Percentiles rank a stretch among this genome's conserved stretches.
Conservation (phyloP, 2,888 invertebrate genomes). For the Agriopis marginaria region DNA sequence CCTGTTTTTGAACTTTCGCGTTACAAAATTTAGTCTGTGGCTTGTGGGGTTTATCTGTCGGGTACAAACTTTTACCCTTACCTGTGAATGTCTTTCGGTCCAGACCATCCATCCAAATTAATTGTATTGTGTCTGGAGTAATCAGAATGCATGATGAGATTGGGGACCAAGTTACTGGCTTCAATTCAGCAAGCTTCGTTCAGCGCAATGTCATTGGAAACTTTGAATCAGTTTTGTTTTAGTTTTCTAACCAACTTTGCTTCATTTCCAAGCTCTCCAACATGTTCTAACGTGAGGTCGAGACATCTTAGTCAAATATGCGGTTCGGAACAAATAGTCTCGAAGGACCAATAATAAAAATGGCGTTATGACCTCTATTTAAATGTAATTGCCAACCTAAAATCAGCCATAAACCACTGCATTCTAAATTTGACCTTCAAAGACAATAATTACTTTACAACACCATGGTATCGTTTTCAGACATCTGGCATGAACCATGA, state of each 20-base stretch:
- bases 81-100: constrained; percentile 15
- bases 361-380: not conserved
- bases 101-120: constrained; percentile 5
- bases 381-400: not conserved
- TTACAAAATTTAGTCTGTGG: constrained; percentile 4
- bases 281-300: not conserved
- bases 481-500: constrained; percentile 28
- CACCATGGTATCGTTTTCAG: constrained; percentile 27
- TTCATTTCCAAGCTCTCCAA: constrained; percentile 1
- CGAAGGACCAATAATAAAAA: not conserved
- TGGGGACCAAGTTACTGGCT: constrained; percentile 9
- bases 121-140: constrained; percentile 13
- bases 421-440: constrained; percentile 8
- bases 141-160: constrained; percentile 18
- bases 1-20: not conserved
- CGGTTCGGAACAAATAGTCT: not conserved
- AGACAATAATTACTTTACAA: constrained; percentile 20
- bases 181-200: constrained; percentile 8
- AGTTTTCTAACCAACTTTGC: not conserved
- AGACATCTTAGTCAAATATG: not conserved
- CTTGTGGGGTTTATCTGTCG: constrained; percentile 5
- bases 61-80: constrained; percentile 6
- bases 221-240: constrained; percentile 17
- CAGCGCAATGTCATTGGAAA: not conserved
- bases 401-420: constrained; percentile 1